Evolutionary conservation across 1,140 invertebrate species (phyloP).

Genomic region (Planococcus citri): DNA sequence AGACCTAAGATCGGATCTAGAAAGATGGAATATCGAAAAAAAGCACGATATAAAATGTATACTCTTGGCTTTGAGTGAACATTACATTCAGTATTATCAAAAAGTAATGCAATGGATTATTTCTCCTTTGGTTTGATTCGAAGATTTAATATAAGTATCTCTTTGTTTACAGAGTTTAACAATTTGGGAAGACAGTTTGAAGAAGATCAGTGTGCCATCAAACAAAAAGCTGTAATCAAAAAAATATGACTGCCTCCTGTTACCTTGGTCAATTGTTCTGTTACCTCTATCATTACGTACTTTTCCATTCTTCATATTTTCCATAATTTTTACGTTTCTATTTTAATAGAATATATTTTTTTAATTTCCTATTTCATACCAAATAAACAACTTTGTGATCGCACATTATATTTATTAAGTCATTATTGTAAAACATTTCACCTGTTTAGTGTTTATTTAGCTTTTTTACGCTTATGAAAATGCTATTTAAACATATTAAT

Average conservation of each 20-base stretch:
- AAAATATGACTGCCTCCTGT: not conserved
- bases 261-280: constrained; percentile 16
- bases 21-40: constrained; percentile 57
- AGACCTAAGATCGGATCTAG: constrained; percentile 54
- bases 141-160: not conserved
- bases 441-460: too few species aligned
- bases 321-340: not conserved
- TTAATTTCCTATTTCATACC: too few species aligned
- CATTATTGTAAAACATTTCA: too few species aligned
- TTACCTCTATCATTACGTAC: constrained; percentile 11
- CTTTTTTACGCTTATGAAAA: too few species aligned
- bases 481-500: too few species aligned
- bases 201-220: constrained; percentile 3
- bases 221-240: not conserved
- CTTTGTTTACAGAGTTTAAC: not conserved
- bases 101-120: constrained; percentile 31
- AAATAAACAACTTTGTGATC: too few species aligned
- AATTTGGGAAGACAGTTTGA: constrained; percentile 9
- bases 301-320: not conserved
- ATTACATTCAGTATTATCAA: constrained; percentile 55
- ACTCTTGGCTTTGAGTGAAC: constrained; percentile 48
- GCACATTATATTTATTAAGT: too few species aligned
- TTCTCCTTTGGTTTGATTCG: not conserved
- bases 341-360: not conserved
- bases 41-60: constrained; percentile 51